A percentile compares a stretch with the other conserved stretches of the same genome.
These are phyloP conservation scores for Pachydiplax longipennis DNA, from an alignment of 2,888 invertebrate species.

Conservation along the genomic window DNA sequence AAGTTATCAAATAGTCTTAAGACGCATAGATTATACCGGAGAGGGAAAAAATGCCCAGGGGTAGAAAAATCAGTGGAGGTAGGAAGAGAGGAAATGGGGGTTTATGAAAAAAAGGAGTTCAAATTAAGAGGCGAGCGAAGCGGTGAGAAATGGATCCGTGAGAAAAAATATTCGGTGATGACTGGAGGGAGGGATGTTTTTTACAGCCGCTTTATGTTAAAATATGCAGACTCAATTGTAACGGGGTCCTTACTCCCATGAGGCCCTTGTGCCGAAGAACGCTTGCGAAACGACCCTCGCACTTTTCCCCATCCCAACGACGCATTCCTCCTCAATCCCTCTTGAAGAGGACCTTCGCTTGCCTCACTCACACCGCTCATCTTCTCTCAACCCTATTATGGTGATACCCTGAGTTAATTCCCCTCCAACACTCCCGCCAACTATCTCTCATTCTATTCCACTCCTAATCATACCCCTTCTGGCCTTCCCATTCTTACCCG, in stretches of 20 bases:
- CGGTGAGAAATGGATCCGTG: not conserved
- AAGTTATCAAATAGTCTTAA: not conserved
- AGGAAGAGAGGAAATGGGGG: not conserved
- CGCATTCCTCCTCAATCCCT: not conserved
- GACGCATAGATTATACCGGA: not conserved
- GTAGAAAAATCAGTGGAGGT: not conserved
- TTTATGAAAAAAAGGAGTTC: not conserved
- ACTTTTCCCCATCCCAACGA: not conserved
- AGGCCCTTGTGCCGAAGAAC: not conserved
- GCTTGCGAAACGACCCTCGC: not conserved
- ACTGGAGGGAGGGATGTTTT: not conserved
- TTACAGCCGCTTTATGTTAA: not conserved
- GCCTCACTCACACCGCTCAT: not conserved
- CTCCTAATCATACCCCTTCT: not conserved
- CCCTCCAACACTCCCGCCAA: not conserved
- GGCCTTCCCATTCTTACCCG: not conserved
- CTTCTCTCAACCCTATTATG: not conserved
- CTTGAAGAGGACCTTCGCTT: not conserved
- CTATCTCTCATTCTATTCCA: not conserved
- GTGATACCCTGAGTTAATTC: not conserved
- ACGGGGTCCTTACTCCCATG: not conserved
- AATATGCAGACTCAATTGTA: conserved; percentile 1
- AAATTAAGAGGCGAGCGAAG: not conserved
- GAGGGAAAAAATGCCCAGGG: not conserved
- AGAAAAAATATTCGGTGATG: not conserved